Evolutionary conservation across 1,140 invertebrate species (phyloP).

Genomic region (Bombus consobrinus): DNA sequence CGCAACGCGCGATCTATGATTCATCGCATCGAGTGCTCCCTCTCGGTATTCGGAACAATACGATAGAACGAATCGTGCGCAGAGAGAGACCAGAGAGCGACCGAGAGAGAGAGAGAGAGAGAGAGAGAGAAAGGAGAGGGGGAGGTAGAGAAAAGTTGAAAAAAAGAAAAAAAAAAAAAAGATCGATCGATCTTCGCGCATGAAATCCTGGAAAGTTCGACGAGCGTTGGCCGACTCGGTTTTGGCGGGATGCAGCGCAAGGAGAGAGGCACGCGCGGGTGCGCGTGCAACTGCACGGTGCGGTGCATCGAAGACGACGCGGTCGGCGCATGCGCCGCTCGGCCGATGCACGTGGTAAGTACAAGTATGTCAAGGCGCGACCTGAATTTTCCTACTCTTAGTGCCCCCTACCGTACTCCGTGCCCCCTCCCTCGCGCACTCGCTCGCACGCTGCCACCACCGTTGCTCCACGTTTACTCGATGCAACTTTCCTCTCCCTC

Average conservation of each 20-base stretch:
- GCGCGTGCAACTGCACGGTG: conserved; percentile 34
- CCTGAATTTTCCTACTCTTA: conserved; percentile 83
- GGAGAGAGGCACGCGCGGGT: conserved; percentile 16
- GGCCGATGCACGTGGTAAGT: conserved; percentile 82
- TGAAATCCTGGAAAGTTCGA: not conserved
- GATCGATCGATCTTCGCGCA: not conserved
- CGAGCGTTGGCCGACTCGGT: not conserved
- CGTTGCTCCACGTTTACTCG: conserved; percentile 57
- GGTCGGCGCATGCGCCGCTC: conserved; percentile 74
- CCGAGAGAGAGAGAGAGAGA: too few species aligned
- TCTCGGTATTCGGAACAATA: not conserved
- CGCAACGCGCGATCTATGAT: not conserved
- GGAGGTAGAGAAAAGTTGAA: too few species aligned
- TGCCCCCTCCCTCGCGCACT: not conserved
- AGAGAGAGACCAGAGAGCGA: too few species aligned
- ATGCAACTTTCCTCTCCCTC: conserved; percentile 25
- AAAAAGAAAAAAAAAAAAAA: not conserved
- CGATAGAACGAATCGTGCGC: not conserved
- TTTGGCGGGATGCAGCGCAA: conserved; percentile 42
- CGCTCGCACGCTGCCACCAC: not conserved
- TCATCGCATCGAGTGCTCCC: not conserved
- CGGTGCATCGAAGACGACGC: conserved; percentile 60
- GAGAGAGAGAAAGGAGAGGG: accelerated
- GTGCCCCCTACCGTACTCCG: conserved; percentile 56
- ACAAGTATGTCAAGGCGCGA: conserved; percentile 83